Evolutionary conservation across 2,888 invertebrate genomes (phyloP).

Genomic region (Endomychus coccineus): DNA sequence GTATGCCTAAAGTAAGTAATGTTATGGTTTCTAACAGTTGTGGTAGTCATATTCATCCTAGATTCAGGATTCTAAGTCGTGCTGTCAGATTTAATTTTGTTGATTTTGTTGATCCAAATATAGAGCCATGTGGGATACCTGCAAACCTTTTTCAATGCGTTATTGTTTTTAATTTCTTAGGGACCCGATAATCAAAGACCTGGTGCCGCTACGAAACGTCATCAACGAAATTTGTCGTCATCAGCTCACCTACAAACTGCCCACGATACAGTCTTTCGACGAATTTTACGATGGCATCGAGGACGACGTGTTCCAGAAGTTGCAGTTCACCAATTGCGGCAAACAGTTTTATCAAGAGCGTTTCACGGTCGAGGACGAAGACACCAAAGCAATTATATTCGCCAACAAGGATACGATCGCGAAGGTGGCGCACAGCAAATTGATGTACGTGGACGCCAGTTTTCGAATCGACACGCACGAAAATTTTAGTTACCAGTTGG

Average conservation of each 20-base stretch:
- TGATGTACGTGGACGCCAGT: slow-evolving; percentile 40
- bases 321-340: slow-evolving; percentile 36
- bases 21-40: too few relatives aligned
- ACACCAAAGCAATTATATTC: slow-evolving; percentile 36
- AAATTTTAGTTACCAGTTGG: slow-evolving; percentile 35
- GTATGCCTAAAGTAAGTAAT: slow-evolving; percentile 33
- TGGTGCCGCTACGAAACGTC: slow-evolving; percentile 34
- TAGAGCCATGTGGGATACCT: too few relatives aligned
- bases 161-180: too few relatives aligned
- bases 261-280: slow-evolving; percentile 32
- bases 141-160: too few relatives aligned
- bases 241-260: slow-evolving; percentile 27
- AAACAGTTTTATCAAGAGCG: slow-evolving; percentile 50
- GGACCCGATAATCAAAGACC: slow-evolving; percentile 30
- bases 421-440: slow-evolving; percentile 30
- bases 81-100: too few relatives aligned
- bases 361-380: slow-evolving; percentile 47
- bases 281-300: slow-evolving; percentile 34
- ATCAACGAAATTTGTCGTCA: slow-evolving; percentile 38
- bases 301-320: slow-evolving; percentile 30
- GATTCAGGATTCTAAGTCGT: too few relatives aligned
- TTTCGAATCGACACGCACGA: slow-evolving; percentile 36
- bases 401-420: slow-evolving; percentile 32
- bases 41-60: too few relatives aligned
- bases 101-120: too few relatives aligned